Percentiles rank a stretch among this genome's conserved stretches.
Evolutionary conservation across 2,113 vertebrate genomes (phyloP).

Genomic region (Corvus hawaiiensis): DNA sequence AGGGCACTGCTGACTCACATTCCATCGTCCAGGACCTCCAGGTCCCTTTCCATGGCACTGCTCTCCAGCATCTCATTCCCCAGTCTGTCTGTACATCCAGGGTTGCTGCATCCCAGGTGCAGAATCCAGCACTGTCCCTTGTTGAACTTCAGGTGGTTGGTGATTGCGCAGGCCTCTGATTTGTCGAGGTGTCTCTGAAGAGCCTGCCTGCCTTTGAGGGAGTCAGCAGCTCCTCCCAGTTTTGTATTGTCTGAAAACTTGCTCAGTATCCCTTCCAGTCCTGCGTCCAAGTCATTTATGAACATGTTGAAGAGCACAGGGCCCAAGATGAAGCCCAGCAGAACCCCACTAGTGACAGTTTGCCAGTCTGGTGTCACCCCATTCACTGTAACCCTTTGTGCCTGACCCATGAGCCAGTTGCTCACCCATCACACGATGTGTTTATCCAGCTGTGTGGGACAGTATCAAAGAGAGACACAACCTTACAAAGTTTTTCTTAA

Average conservation of each 20-base stretch:
- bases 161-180: neutral
- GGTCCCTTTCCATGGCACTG: neutral
- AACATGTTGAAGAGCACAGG: neutral
- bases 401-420: neutral
- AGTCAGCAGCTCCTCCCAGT: neutral
- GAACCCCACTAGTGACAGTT: neutral
- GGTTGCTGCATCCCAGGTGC: neutral
- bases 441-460: neutral
- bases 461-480: neutral
- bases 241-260: neutral
- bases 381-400: neutral
- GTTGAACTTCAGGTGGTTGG: neutral
- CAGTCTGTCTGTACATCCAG: accelerated
- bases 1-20: neutral
- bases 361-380: neutral
- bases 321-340: neutral
- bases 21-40: accelerated
- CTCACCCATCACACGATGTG: neutral
- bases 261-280: neutral
- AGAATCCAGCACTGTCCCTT: neutral
- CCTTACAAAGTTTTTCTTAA: neutral
- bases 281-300: neutral
- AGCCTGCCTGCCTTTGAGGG: neutral
- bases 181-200: neutral
- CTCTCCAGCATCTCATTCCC: neutral